phyloP scores from a whole-genome alignment of 1,140 invertebrate genomes.

The Trichomalopsis sarcophagae region DNA sequence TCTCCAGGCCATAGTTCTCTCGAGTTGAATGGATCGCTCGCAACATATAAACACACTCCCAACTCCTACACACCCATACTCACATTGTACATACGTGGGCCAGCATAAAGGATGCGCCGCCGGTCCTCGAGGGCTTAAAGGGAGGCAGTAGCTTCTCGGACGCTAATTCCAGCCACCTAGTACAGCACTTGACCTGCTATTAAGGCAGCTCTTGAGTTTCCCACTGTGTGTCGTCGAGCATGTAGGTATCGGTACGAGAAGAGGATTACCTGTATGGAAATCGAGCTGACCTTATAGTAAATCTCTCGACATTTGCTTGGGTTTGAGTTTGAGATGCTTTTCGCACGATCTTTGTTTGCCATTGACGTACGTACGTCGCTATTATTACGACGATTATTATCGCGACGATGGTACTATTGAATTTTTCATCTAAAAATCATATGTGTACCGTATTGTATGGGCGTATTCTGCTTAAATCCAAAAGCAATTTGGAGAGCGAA shows the following conservation, averaged over 20 bases:
- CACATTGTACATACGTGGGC: neutral
- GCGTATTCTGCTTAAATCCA: neutral
- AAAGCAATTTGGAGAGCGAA: neutral
- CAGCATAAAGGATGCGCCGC: neutral
- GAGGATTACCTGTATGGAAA: neutral
- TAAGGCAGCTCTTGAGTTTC: neutral
- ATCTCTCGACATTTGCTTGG: no score
- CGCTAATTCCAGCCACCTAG: neutral
- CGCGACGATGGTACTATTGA: no score
- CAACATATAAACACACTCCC: neutral
- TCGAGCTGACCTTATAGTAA: neutral
- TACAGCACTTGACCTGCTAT: neutral
- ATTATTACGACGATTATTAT: no score
- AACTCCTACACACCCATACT: neutral
- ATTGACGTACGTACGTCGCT: no score
- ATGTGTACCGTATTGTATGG: no score
- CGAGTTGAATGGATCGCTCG: neutral
- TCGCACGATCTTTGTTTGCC: no score
- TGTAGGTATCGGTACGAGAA: no score
- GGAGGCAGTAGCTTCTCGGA: neutral
- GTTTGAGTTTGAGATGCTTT: no score
- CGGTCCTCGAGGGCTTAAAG: neutral
- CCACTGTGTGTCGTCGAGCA: no score
- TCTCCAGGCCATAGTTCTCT: neutral
- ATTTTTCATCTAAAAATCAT: neutral